Base-by-base conservation (phyloP, 2,797 vertebrate genomes). In the Bovichtus diacanthus region DNA sequence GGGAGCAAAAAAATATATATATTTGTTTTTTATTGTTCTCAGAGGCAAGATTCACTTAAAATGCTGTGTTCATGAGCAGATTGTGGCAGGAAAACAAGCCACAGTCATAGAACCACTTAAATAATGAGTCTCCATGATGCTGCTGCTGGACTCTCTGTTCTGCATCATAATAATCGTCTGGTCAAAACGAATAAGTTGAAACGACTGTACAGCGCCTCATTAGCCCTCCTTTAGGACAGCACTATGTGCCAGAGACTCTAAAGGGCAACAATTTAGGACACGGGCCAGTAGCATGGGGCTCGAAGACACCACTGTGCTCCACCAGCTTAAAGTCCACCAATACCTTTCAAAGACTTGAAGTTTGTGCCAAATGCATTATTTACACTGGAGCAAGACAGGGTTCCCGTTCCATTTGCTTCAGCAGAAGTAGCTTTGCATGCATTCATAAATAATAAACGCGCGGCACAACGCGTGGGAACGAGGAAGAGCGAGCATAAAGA, bases 391-490 rank as follows among this genome's bases (percentile, higher is more conserved):
- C 86, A 79, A 90, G 88, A 83, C 92, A 85, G 88, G 87, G 86
- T 81, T 85, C 88, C 79, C 85, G 49, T 89, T 92, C 90, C 89
- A 92, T 93, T 94, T 93, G 91, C 93, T 90, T 87, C 87, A 76
- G 89, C 90, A 90, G 90, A 92, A 92, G 91, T 88, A 90, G 88
- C 90, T 93, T 90, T 90, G 93, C 94, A 93, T 93, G 90, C 89
- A 84, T 82, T 93, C 93, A 93, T 95, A 82, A 94, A 95, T 95
- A 95, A 95, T 95, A 93, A 91, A 95, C 66, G 66, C 21, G 54
- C 74, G 75, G 87, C 83, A 78, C 79, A 86, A 83, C 59, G 82
- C 85, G 83, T 85, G 81, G 84, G 83, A 92, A 92, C 59, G 12
- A 47, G 65, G 27, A 84, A 81, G 80, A 81, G 74, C 74, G 29